Percentiles rank a stretch among this genome's conserved stretches.
phyloP scores from a whole-genome alignment of 2,113 vertebrate species.

The Xenus cinereus region DNA sequence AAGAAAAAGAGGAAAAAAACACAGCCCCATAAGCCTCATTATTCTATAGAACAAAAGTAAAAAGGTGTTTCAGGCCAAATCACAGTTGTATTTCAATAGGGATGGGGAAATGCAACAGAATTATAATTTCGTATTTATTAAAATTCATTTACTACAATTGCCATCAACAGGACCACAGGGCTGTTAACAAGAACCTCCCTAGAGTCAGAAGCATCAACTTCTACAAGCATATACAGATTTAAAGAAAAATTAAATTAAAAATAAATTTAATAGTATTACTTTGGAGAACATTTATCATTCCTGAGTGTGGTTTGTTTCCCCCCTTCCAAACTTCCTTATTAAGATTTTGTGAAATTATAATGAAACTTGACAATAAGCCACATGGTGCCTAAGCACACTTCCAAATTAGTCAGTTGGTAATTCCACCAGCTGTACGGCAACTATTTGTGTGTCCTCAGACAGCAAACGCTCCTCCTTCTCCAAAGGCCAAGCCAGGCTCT shows the following conservation, averaged over 20 bases:
- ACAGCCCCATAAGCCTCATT: background rate
- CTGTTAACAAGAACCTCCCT: conserved; percentile 30
- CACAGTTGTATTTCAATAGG: background rate
- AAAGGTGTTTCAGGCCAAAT: conserved; percentile 26
- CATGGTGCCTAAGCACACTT: background rate
- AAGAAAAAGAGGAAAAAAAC: background rate
- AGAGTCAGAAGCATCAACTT: conserved; percentile 21
- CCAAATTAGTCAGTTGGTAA: background rate
- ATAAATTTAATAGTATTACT: conserved; percentile 30
- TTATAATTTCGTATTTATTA: conserved; percentile 14
- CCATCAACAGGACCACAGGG: conserved; percentile 7
- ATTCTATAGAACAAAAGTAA: background rate
- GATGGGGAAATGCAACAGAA: background rate
- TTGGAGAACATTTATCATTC: conserved; percentile 40
- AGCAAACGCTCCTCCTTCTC: background rate
- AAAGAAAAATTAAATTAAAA: conserved; percentile 53
- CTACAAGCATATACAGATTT: background rate
- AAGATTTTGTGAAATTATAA: conserved; percentile 24
- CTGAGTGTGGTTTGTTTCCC: background rate
- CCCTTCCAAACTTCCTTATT: conserved; percentile 36
- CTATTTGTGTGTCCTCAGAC: background rate
- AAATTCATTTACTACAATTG: conserved; percentile 44
- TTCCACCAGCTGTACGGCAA: background rate
- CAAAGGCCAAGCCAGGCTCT: background rate
- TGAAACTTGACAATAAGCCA: conserved; percentile 57